phyloP scores from a whole-genome alignment of 2,113 vertebrate genomes.

The Crocuta crocuta region DNA sequence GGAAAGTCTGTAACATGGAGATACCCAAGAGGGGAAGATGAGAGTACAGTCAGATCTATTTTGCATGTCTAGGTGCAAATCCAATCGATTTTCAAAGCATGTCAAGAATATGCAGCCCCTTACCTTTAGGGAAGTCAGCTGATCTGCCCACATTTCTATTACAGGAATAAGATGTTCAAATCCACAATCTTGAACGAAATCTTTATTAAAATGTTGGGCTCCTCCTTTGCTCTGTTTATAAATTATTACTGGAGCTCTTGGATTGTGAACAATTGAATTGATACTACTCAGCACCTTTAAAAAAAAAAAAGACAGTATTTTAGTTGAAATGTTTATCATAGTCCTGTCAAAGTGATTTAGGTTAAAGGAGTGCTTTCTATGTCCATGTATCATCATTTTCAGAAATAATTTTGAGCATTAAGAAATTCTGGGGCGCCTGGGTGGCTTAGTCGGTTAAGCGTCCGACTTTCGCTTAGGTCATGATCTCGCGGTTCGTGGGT shows the following conservation, averaged over 20 bases:
- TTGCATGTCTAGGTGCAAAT: too few relatives aligned
- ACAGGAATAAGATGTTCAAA: conserved; percentile 89
- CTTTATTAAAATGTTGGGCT: conserved; percentile 53
- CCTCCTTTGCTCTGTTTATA: conserved; percentile 83
- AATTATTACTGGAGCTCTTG: conserved; percentile 85
- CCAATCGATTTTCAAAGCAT: not conserved
- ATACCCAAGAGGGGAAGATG: not conserved
- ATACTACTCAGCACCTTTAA: conserved; percentile 89
- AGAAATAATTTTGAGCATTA: not conserved
- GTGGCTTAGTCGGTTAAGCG: too few relatives aligned
- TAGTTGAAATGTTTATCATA: conserved; percentile 22
- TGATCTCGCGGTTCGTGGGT: too few relatives aligned
- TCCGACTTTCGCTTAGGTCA: too few relatives aligned
- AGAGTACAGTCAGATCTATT: not conserved
- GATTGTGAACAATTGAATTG: conserved; percentile 85
- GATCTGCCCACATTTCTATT: conserved; percentile 92
- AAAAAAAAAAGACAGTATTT: conserved; percentile 1
- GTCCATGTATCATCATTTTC: conserved; percentile 22
- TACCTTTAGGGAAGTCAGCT: conserved; percentile 91
- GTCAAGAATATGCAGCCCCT: not conserved
- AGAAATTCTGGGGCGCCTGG: too few relatives aligned
- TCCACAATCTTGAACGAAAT: conserved; percentile 73
- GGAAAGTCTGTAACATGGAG: not conserved
- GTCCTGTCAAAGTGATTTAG: not conserved
- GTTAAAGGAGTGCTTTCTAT: not conserved